Conservation (phyloP, 2,113 vertebrate species). For the Periophthalmus modestus region DNA sequence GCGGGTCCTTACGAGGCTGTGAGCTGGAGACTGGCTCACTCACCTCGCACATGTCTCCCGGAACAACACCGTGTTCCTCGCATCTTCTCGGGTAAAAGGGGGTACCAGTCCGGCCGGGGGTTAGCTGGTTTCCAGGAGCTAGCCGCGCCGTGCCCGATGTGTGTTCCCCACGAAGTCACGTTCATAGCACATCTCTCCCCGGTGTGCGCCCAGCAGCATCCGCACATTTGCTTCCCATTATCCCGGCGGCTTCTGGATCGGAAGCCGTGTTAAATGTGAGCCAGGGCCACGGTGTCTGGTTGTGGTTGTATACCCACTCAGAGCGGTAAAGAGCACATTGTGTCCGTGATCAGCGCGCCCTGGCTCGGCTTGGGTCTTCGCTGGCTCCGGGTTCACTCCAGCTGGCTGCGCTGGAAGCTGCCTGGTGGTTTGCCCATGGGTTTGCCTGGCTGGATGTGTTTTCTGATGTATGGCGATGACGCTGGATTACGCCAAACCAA, state of each 20-base stretch:
- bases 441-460: not conserved
- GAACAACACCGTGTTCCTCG: not conserved
- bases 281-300: constrained; percentile 5
- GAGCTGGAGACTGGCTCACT: constrained; percentile 19
- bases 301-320: not conserved
- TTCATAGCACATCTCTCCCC: constrained; percentile 33
- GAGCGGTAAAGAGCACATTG: not conserved
- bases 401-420: not conserved
- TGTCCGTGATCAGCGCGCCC: not conserved
- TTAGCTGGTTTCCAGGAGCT: constrained; percentile 37
- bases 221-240: constrained; percentile 28
- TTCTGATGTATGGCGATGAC: constrained; percentile 19
- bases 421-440: constrained; percentile 2
- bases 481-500: constrained; percentile 37
- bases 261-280: constrained; percentile 4
- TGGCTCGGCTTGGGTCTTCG: not conserved
- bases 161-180: constrained; percentile 24
- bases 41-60: constrained; percentile 36
- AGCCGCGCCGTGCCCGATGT: constrained; percentile 3
- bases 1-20: not conserved
- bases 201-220: constrained; percentile 7
- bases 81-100: not conserved
- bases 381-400: not conserved
- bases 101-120: not conserved
- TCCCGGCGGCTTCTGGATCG: constrained; percentile 3